Percentiles rank a stretch among this genome's conserved stretches.
These are phyloP conservation scores for Brachirus orientalis DNA, from an alignment of 2,113 vertebrate species.

Conservation along the genomic window DNA sequence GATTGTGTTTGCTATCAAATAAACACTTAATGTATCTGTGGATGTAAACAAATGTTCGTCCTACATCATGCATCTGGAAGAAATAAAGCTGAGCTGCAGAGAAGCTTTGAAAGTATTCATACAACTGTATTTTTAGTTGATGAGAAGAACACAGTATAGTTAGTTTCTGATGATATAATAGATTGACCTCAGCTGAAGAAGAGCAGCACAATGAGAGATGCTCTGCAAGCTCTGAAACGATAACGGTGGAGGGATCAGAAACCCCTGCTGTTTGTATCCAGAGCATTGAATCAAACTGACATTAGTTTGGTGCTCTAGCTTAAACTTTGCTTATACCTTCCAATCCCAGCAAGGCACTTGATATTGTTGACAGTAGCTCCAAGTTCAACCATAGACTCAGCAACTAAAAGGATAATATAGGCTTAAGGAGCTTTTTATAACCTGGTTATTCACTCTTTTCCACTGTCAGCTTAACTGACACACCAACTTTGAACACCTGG, in stretches of 20 bases:
- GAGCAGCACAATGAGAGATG: conserved; percentile 41
- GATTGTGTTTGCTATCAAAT: conserved; percentile 73
- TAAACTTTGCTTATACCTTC: conserved; percentile 74
- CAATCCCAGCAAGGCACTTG: conserved; percentile 69
- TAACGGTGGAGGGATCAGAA: conserved; percentile 65
- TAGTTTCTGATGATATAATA: conserved; percentile 45
- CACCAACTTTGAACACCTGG: conserved; percentile 50
- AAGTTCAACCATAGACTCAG: conserved; percentile 73
- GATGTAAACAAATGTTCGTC: conserved; percentile 64
- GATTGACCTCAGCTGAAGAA: conserved; percentile 34
- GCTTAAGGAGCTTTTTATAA: conserved; percentile 69
- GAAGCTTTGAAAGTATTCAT: not conserved
- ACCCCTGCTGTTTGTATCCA: conserved; percentile 74
- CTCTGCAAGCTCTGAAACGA: conserved; percentile 40
- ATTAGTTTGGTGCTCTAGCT: conserved; percentile 77
- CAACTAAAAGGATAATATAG: conserved; percentile 79
- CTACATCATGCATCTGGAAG: conserved; percentile 39
- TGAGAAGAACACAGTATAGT: not conserved
- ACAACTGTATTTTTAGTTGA: conserved; percentile 3
- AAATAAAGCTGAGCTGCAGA: conserved; percentile 40
- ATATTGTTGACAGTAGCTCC: conserved; percentile 71
- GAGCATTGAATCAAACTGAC: conserved; percentile 80
- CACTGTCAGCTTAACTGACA: conserved; percentile 40
- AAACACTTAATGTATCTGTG: conserved; percentile 70
- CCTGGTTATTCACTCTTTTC: conserved; percentile 66